Percentiles rank a stretch among this genome's conserved stretches.
phyloP scores from a whole-genome alignment of 2,113 vertebrate genomes.

The Fregata magnificens region DNA sequence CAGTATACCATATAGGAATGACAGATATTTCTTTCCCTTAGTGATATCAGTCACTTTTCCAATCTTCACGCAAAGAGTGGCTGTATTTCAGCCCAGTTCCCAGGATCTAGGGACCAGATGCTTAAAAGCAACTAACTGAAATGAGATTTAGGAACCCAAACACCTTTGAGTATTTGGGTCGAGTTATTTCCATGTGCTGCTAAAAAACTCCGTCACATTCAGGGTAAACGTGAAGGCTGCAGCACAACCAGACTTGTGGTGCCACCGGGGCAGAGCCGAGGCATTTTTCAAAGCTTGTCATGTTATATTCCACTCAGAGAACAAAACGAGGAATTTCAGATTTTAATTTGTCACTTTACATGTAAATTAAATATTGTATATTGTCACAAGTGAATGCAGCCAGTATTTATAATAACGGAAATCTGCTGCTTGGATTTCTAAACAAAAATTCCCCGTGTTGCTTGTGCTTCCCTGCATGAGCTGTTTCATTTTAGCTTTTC shows the following conservation, averaged over 20 bases:
- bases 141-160: not conserved
- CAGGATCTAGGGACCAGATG: not conserved
- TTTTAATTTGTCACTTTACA: constrained; percentile 43
- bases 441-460: not conserved
- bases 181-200: not conserved
- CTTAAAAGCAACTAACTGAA: not conserved
- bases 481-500: constrained; percentile 1
- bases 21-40: not conserved
- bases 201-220: not conserved
- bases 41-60: not conserved
- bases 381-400: constrained; percentile 35
- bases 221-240: not conserved
- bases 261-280: not conserved
- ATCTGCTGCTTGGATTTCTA: constrained; percentile 33
- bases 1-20: accelerated
- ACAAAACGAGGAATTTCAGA: not conserved
- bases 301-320: not conserved
- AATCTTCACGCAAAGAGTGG: not conserved
- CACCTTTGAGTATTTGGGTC: not conserved
- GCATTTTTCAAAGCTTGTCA: not conserved
- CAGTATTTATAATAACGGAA: constrained; percentile 10
- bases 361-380: constrained; percentile 28
- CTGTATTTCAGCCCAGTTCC: not conserved
- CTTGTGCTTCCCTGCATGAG: constrained; percentile 7
- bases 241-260: not conserved